Percentiles rank a stretch among this genome's conserved stretches.
These are phyloP conservation scores for Periparus ater DNA, from an alignment of 2,797 vertebrate genomes.

Conservation along the genomic window DNA sequence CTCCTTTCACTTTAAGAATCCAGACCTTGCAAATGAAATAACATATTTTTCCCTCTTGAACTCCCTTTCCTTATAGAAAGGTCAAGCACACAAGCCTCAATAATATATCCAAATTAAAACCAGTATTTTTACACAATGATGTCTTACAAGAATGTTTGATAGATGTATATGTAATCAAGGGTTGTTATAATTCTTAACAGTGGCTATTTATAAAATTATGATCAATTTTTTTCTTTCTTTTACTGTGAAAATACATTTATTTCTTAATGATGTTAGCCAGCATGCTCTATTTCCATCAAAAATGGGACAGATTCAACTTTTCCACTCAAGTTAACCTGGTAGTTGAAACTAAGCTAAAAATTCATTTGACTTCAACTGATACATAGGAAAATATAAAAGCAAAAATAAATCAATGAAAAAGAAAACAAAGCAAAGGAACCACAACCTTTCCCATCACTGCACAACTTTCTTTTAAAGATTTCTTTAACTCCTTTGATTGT, in stretches of 20 bases:
- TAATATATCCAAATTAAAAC: neutral
- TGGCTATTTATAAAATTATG: neutral
- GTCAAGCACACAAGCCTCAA: neutral
- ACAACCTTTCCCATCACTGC: fast-evolving
- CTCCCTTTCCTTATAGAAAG: neutral
- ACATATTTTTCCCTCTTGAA: neutral
- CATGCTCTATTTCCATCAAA: neutral
- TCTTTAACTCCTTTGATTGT: neutral
- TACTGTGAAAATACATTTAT: neutral
- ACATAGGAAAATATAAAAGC: neutral
- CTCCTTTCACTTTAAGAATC: neutral
- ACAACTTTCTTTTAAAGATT: neutral
- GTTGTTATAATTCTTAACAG: neutral
- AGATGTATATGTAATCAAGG: neutral
- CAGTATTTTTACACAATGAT: neutral
- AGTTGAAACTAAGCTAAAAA: neutral
- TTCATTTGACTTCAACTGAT: neutral
- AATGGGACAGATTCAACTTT: neutral
- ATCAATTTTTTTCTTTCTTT: neutral
- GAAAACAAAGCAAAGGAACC: neutral
- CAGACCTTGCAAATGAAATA: neutral
- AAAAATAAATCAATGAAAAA: neutral
- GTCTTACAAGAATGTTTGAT: neutral
- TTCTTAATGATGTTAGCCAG: neutral
- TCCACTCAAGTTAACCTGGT: neutral